These are phyloP conservation scores for Galemys pyrenaicus DNA, from an alignment of 2,113 vertebrate genomes.

Conservation along the genomic window DNA sequence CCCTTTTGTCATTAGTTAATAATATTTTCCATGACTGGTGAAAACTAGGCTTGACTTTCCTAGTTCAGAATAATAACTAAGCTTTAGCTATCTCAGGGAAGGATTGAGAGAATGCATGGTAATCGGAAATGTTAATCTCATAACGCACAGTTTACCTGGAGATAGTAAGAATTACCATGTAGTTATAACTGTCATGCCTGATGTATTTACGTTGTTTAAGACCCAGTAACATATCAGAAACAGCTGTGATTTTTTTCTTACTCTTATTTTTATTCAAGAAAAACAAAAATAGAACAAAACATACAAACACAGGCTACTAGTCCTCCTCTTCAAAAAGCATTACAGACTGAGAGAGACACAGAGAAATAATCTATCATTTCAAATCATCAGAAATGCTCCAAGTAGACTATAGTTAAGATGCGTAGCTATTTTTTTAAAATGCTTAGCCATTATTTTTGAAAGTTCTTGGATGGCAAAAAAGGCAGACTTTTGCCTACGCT, in stretches of 20 bases:
- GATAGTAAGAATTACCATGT: background rate
- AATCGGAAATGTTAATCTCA: background rate
- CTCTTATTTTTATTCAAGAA: constrained; percentile 40
- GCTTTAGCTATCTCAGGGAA: background rate
- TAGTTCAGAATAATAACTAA: constrained; percentile 23
- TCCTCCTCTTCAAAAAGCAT: background rate
- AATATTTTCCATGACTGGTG: background rate
- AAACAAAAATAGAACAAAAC: constrained; percentile 23
- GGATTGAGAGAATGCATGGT: background rate
- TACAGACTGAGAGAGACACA: background rate
- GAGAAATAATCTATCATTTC: background rate
- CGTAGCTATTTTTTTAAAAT: background rate
- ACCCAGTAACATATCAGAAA: background rate
- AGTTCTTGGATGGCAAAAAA: constrained; percentile 7
- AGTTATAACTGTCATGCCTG: background rate
- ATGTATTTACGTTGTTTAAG: background rate
- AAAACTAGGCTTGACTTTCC: background rate
- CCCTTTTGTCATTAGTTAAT: background rate
- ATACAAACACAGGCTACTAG: background rate
- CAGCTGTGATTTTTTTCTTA: constrained; percentile 6
- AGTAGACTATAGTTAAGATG: background rate
- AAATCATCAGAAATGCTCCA: constrained; percentile 23
- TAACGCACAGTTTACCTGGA: background rate
- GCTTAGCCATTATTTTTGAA: background rate
- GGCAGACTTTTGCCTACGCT: background rate